These are phyloP conservation scores for Anthopleura sola DNA, from an alignment of 64 coral and sea anemone genomes.

Conservation along the genomic window DNA sequence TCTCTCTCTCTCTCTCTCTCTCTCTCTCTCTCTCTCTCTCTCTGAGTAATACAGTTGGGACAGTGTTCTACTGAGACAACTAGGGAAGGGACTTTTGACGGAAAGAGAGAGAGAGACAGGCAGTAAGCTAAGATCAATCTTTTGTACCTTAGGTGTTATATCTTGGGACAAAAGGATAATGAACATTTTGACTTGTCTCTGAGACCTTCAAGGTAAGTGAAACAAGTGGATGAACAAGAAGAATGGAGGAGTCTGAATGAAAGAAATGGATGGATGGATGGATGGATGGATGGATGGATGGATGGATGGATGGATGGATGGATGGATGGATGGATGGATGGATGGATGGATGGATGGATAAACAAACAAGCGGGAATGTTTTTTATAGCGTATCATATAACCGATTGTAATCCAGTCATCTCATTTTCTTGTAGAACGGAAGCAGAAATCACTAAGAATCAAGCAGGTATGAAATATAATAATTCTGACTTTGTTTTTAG, in stretches of 20 bases:
- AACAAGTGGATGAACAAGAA: background rate
- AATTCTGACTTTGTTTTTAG: background rate
- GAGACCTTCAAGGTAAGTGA: slow-evolving; percentile 76
- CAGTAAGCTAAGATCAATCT: background rate
- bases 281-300: background rate
- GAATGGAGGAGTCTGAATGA: background rate
- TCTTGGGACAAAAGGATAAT: slow-evolving; percentile 46
- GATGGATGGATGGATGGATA: background rate
- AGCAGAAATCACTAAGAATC: slow-evolving; percentile 15
- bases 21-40: no score
- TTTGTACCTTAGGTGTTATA: slow-evolving; percentile 56
- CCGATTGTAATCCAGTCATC: no score
- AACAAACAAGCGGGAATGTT: background rate
- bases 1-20: no score
- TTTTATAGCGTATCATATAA: no score
- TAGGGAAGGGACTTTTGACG: no score
- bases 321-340: background rate
- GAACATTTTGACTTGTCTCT: slow-evolving; percentile 77
- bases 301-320: background rate
- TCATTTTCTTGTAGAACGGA: slow-evolving; percentile 17
- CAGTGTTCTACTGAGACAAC: no score
- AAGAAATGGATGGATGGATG: background rate
- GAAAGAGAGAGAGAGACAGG: no score
- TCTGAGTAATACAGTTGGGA: no score
- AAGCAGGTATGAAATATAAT: slow-evolving; percentile 10